Evolutionary conservation across 2,888 invertebrate genomes (phyloP).

Genomic region (Trilocha varians): DNA sequence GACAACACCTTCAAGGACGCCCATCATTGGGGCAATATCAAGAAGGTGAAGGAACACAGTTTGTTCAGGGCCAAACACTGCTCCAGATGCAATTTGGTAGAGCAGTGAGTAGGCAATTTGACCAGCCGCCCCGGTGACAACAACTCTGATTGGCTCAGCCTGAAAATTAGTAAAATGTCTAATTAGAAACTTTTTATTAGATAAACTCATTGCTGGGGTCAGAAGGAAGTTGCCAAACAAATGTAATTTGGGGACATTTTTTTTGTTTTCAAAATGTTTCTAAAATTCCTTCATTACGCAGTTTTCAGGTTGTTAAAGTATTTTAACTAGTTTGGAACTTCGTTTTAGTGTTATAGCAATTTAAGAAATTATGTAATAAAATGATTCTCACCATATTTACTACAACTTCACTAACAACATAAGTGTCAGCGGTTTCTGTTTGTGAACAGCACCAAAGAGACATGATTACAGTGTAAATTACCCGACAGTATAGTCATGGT

Average conservation of each 20-base stretch:
- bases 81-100: conserved; percentile 95
- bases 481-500: conserved; percentile 1
- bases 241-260: no score
- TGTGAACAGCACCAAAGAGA: conserved; percentile 30
- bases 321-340: no score
- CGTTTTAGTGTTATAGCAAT: no score
- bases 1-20: conserved; percentile 96
- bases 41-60: conserved; percentile 90
- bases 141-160: conserved; percentile 90
- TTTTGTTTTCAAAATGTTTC: no score
- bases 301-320: no score
- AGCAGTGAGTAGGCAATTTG: conserved; percentile 98
- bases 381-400: conserved; percentile 25
- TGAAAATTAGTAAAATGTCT: conserved; percentile 41
- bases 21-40: conserved; percentile 97
- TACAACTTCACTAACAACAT: conserved; percentile 18
- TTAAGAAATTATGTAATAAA: neutral
- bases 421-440: conserved; percentile 15
- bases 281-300: no score
- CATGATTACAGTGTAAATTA: conserved; percentile 17
- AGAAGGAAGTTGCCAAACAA: no score
- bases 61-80: conserved; percentile 93
- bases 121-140: conserved; percentile 98
- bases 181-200: no score
- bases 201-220: no score